Conservation (phyloP, 2,797 vertebrate species). For the Sardinella longiceps region DNA sequence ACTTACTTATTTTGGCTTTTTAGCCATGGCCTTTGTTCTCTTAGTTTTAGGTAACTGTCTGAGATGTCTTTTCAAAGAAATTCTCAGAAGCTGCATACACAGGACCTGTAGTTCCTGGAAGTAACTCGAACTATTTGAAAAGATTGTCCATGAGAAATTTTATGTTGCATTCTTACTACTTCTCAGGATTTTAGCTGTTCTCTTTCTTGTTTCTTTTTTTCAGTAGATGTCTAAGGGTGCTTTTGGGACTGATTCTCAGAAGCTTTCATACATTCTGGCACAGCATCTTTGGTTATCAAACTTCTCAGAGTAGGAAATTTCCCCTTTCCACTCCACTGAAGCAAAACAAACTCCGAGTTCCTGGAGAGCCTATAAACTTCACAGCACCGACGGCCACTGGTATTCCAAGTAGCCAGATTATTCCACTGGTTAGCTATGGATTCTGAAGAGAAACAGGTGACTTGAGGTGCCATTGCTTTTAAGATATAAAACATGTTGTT, state of each 20-base stretch:
- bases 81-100: too few relatives aligned
- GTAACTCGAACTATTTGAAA: neutral
- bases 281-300: neutral
- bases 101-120: neutral
- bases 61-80: neutral
- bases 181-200: neutral
- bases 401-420: neutral
- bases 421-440: neutral
- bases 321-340: constrained; percentile 2
- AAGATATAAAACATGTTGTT: neutral
- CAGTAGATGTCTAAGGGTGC: neutral
- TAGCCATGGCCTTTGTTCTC: too few relatives aligned
- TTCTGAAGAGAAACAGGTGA: neutral
- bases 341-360: neutral
- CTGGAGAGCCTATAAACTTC: constrained; percentile 8
- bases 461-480: neutral
- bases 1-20: too few relatives aligned
- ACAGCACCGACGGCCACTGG: neutral
- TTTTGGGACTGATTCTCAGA: constrained; percentile 1
- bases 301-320: constrained; percentile 3
- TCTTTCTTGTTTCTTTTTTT: neutral
- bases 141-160: neutral
- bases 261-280: neutral
- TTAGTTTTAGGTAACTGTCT: neutral
- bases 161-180: neutral